phyloP scores from a whole-genome alignment of 2,888 invertebrate genomes.

The Pandemis corylana region DNA sequence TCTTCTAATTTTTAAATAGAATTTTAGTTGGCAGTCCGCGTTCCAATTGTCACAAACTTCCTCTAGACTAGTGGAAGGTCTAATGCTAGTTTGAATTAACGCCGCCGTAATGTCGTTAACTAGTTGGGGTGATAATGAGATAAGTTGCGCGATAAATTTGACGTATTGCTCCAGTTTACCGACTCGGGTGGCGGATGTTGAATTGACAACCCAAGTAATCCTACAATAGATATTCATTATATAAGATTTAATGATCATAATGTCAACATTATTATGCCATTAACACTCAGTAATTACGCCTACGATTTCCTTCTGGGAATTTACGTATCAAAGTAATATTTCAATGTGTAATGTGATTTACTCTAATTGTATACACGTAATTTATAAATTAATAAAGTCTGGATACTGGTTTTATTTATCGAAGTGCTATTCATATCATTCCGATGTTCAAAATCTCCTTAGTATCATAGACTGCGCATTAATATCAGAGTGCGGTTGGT shows the following conservation, averaged over 20 bases:
- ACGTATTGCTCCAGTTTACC: conserved; percentile 49
- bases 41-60: conserved; percentile 2
- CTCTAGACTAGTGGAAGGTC: conserved; percentile 14
- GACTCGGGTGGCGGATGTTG: conserved; percentile 8
- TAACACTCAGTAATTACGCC: background rate
- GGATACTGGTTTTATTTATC: too few relatives aligned
- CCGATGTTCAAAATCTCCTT: conserved; percentile 9
- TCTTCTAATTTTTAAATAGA: background rate
- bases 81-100: conserved; percentile 49
- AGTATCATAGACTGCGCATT: conserved; percentile 19
- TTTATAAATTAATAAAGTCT: too few relatives aligned
- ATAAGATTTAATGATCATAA: background rate
- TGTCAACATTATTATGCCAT: background rate
- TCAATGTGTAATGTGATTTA: background rate
- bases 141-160: conserved; percentile 57
- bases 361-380: background rate
- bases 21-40: background rate
- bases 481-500: conserved; percentile 18
- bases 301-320: conserved; percentile 7
- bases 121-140: conserved; percentile 55
- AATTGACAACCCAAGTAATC: conserved; percentile 16
- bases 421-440: too few relatives aligned
- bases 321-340: background rate
- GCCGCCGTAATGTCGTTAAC: conserved; percentile 50
- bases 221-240: conserved; percentile 34